Base-by-base conservation (phyloP, 2,888 invertebrate species). In the Drosophila parthenogenetica region DNA sequence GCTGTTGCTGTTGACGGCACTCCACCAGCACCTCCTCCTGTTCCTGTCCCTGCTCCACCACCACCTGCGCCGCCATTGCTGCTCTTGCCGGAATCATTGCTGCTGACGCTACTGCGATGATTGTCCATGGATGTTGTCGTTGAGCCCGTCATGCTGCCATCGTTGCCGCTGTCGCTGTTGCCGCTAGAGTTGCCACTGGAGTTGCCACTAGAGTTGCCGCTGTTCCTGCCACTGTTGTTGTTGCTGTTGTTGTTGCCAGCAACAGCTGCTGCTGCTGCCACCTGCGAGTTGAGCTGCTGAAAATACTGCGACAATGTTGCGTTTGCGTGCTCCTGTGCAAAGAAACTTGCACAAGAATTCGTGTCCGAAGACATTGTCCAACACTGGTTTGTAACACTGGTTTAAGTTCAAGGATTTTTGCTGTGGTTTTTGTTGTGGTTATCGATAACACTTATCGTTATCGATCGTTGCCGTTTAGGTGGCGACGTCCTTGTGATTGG, bases 271-370 rank as follows among this genome's bases (percentile, higher is more conserved):
- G 84, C 88, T 0, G 90, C 83, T 2, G 87, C 83, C 25, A 89
- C 81, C 19, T 87, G 88, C 7, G 91, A 89, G 66, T 90, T 91
- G 32, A 90, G 77, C 10, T 91, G 90, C 58, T 90, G 91, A 54
- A 91, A 90, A 64, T 91, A 91, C 72, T 91, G 91, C 73, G 90
- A 89, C 54, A 92, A 42, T 17, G 87, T 83, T 11, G 83, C 76
- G 70, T 79, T 91, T 14, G 89, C 85, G 51, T 91, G 91, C 70
- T 92, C 92, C 74, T 89, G 89, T 32, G 67, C 69, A 61, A 90
- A 92, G 81, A 91, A 92, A 58, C 90, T 88, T 67, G 80, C 85
- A 69, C 90, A 91, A n/a, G 91, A 79, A 13, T 84, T 69, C 13
- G 90, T 72, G 40, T 90, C 84, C 46, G 90, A 73, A 42, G 89